Conservation (phyloP, 2,113 vertebrate species). For the Calidris pygmaea region DNA sequence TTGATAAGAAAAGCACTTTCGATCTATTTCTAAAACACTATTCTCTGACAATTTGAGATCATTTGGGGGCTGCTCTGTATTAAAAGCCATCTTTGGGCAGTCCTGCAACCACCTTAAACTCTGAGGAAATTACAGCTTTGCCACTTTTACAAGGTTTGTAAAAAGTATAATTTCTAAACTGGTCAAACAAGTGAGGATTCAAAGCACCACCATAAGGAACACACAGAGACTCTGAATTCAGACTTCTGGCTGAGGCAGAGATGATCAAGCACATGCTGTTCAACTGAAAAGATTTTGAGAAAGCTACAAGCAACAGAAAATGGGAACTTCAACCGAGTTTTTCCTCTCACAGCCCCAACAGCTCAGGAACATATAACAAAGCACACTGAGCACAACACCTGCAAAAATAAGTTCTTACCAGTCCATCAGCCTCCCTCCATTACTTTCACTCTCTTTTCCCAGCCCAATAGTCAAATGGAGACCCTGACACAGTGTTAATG, state of each 20-base stretch:
- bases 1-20: background rate
- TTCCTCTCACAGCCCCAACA: rapidly evolving
- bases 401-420: background rate
- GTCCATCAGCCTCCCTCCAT: background rate
- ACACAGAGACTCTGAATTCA: background rate
- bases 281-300: background rate
- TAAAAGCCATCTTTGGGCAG: background rate
- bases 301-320: background rate
- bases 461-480: background rate
- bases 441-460: background rate
- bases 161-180: background rate
- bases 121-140: background rate
- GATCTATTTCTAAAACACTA: background rate
- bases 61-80: background rate
- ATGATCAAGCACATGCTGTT: background rate
- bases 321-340: background rate
- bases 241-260: background rate
- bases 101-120: background rate
- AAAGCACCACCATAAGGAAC: background rate
- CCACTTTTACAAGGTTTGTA: background rate
- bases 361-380: background rate
- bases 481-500: background rate
- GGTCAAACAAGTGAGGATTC: background rate
- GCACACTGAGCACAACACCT: background rate
- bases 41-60: background rate